phyloP scores from a whole-genome alignment of 2,113 vertebrate genomes.

The Mormyrus iriodes region DNA sequence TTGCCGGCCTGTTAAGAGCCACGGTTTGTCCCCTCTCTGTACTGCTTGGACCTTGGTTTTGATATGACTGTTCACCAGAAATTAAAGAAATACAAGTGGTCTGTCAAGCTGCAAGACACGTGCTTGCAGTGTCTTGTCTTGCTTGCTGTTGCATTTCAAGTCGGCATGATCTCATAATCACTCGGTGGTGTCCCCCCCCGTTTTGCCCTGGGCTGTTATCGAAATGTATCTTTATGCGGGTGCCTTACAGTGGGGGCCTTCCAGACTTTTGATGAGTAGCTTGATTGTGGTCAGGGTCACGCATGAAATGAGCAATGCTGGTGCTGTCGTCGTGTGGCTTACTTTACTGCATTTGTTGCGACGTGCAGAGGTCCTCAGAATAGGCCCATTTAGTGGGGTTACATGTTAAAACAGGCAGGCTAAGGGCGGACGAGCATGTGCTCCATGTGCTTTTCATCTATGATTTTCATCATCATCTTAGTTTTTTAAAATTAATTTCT shows the following conservation, averaged over 20 bases:
- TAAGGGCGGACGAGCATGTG: neutral
- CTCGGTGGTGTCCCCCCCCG: too few species aligned
- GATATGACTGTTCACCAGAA: neutral
- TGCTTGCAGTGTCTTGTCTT: constrained; percentile 6
- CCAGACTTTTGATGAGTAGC: neutral
- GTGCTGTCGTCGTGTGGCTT: neutral
- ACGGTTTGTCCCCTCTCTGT: neutral
- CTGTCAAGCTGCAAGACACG: neutral
- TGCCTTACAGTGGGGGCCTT: neutral
- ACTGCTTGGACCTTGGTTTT: neutral
- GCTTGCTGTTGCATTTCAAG: neutral
- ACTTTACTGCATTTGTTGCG: neutral
- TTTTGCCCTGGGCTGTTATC: neutral
- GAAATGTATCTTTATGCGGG: neutral
- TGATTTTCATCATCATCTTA: neutral
- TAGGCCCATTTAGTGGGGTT: neutral
- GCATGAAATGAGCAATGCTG: neutral
- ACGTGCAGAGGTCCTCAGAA: neutral
- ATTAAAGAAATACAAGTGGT: neutral
- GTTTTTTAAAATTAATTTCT: neutral
- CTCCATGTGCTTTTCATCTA: neutral
- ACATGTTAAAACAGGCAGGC: neutral
- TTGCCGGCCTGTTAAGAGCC: neutral
- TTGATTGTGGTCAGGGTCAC: constrained; percentile 21
- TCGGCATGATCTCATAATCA: neutral